Evolutionary conservation across 2,113 vertebrate species (phyloP), one percentile per base, ranked within the genome.

Genomic region (Lagopus leucura): DNA sequence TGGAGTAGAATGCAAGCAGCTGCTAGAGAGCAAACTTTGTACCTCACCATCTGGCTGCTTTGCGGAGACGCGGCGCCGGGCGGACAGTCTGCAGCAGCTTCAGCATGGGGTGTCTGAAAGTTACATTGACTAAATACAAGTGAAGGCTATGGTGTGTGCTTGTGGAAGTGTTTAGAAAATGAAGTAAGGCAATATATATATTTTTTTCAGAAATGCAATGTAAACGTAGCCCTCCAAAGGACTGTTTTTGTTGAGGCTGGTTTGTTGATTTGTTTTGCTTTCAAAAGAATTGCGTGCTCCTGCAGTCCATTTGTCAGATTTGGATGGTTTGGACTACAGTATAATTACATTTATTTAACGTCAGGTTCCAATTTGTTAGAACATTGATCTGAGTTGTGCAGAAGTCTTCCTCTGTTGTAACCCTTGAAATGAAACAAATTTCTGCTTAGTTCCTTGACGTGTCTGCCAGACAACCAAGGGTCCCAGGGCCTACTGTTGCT

Each of bases 1-100:
- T 1, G 1, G 9, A 1, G 1, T n/a, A 3, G 27, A 82, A 38
- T 5, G 20, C 13, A 32, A 4, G 3, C 5, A 25, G 20, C 36
- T 61, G 85, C 61, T 57, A 47, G 16, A 42, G 45, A 34, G 32
- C 8, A 66, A 81, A 42, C 17, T 4, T 82, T 81, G 1, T 42
- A 2, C 32, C 60, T 60, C 12, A 8, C 64, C 2, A 50, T 73
- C 15, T 32, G 11, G 5, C 4, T 54, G 18, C 18, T 43, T 22
- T 32, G 21, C 55, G 47, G 34, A 34, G n/a, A 4, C 3, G 2
- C 43, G 19, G 52, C 74, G 13, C 6, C 30, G 42, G n/a, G 19
- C 34, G 2, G 54, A 8, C 58, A 20, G 6, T 2, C 28, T 8
- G 57, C 27, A 74, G 10, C 3, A 32, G 6, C 58, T 61, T 48